Evolutionary conservation across 2,888 invertebrate species (phyloP).

Genomic region (Diploptera punctata): DNA sequence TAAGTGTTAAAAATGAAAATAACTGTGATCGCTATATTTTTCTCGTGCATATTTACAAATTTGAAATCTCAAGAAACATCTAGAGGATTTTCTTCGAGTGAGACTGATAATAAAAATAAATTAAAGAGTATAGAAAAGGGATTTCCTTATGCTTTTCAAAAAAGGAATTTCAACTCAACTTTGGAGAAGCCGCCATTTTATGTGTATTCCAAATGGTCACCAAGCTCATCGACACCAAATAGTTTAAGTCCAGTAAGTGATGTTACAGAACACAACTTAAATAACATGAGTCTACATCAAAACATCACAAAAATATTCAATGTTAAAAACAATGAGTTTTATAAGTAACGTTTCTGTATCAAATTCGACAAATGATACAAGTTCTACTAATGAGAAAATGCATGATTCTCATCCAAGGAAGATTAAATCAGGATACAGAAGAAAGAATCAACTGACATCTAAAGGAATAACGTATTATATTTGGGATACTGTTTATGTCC

Average conservation of each 20-base stretch:
- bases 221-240: neutral
- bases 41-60: neutral
- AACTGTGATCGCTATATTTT: neutral
- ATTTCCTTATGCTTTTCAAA: neutral
- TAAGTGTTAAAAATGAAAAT: neutral
- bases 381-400: too few relatives aligned
- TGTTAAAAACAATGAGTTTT: too few relatives aligned
- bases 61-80: neutral
- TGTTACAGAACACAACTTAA: too few relatives aligned
- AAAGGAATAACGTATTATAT: constrained; percentile 10
- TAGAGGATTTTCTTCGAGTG: neutral
- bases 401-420: too few relatives aligned
- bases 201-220: neutral
- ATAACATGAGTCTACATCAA: too few relatives aligned
- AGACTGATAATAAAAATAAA: neutral
- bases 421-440: neutral
- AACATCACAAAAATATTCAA: too few relatives aligned
- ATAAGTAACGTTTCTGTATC: too few relatives aligned
- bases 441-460: neutral
- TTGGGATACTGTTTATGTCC: constrained; percentile 6
- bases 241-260: too few relatives aligned
- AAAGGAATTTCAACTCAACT: neutral
- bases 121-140: too few relatives aligned
- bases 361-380: too few relatives aligned
- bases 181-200: neutral